Conservation (phyloP, 1,140 invertebrate genomes). For the Parasteatoda tepidariorum region DNA sequence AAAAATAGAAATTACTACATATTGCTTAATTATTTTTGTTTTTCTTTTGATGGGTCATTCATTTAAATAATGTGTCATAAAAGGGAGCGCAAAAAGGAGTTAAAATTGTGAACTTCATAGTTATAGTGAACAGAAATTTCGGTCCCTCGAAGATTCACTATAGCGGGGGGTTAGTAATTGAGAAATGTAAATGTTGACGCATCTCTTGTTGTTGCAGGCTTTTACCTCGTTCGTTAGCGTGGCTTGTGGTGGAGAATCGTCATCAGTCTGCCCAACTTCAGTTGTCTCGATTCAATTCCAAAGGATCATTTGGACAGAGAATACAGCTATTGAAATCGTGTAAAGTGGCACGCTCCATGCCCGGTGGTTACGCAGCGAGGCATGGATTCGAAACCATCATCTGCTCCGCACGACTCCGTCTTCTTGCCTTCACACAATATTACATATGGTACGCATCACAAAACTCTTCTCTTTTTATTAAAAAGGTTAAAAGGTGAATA, state of each 20-base stretch:
- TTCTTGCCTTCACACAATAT: constrained; percentile 50
- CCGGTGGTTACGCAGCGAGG: constrained; percentile 28
- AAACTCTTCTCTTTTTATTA: background rate
- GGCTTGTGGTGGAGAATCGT: constrained; percentile 60
- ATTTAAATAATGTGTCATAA: too few relatives aligned
- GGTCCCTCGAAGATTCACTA: too few relatives aligned
- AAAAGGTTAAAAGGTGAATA: background rate
- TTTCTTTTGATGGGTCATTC: too few relatives aligned
- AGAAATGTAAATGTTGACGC: too few relatives aligned
- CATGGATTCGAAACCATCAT: constrained; percentile 46
- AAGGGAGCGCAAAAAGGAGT: too few relatives aligned
- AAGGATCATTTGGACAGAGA: background rate
- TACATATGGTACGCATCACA: constrained; percentile 48
- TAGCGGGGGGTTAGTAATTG: too few relatives aligned
- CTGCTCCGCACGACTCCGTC: constrained; percentile 42
- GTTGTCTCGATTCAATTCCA: constrained; percentile 17
- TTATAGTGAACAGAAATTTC: too few relatives aligned
- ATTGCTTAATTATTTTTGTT: too few relatives aligned
- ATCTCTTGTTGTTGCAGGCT: constrained; percentile 21
- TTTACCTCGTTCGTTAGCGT: constrained; percentile 60
- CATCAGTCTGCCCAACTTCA: constrained; percentile 31
- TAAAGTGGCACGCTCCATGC: constrained; percentile 34
- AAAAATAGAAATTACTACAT: too few relatives aligned
- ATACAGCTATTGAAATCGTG: constrained; percentile 43
- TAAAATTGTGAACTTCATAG: too few relatives aligned